Evolutionary conservation across 2,113 vertebrate species (phyloP).

Genomic region (Dunckerocampus dactyliophorus): DNA sequence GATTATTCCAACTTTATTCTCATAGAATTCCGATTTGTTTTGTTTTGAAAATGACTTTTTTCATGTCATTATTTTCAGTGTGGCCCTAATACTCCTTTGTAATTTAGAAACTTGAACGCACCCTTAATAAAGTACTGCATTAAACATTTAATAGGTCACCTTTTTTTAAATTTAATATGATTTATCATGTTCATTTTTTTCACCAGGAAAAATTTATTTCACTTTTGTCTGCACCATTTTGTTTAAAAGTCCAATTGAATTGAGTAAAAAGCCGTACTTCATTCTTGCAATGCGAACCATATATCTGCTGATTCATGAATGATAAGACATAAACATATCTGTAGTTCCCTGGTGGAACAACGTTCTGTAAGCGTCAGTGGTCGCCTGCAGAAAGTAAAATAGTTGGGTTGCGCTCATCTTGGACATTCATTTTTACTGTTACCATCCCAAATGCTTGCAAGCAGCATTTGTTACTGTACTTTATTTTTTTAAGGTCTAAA

Average conservation of each 20-base stretch:
- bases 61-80: neutral
- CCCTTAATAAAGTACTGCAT: neutral
- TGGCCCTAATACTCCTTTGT: neutral
- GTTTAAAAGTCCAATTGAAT: neutral
- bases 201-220: neutral
- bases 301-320: constrained; percentile 3
- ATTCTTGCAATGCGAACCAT: constrained; percentile 20
- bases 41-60: too few relatives aligned
- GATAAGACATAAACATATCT: constrained; percentile 5
- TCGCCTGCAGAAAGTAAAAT: neutral
- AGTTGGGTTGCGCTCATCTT: neutral
- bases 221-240: neutral
- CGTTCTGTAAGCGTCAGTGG: neutral
- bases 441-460: constrained; percentile 45
- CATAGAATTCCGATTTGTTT: too few relatives aligned
- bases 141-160: neutral
- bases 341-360: neutral
- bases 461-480: constrained; percentile 70
- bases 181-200: too few relatives aligned
- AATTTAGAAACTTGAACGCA: neutral
- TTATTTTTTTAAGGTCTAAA: constrained; percentile 59
- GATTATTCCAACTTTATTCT: neutral
- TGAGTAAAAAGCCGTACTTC: constrained; percentile 24
- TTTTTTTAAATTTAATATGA: too few relatives aligned
- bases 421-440: constrained; percentile 40